Evolutionary conservation across 53 echinoderm and acorn worm species (phyloP).

Genomic region (Apostichopus leukothele): DNA sequence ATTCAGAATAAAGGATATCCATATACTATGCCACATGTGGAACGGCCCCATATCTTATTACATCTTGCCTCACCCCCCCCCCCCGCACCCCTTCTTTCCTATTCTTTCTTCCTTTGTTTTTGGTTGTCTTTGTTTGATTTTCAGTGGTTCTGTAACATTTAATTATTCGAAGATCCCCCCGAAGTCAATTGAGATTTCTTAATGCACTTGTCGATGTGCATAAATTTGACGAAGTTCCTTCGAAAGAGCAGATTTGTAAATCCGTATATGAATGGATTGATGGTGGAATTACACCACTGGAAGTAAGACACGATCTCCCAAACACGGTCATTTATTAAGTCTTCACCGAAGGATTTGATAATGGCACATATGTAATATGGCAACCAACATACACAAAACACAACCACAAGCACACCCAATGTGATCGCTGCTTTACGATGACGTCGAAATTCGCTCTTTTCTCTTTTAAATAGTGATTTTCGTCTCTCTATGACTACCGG

Average conservation of each 20-base stretch:
- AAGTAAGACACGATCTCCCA: slow-evolving; percentile 77
- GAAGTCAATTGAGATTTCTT: neutral
- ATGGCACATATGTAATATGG: slow-evolving; percentile 76
- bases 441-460: slow-evolving; percentile 25
- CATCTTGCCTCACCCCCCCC: too few species aligned
- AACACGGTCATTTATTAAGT: slow-evolving; percentile 50
- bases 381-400: slow-evolving; percentile 73
- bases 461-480: slow-evolving; percentile 2
- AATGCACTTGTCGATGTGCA: slow-evolving; percentile 10
- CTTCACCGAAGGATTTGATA: slow-evolving; percentile 58
- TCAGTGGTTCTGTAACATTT: too few species aligned
- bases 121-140: too few species aligned
- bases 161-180: neutral
- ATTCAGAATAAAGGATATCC: too few species aligned
- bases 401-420: slow-evolving; percentile 69
- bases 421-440: slow-evolving; percentile 80
- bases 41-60: too few species aligned
- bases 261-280: slow-evolving; percentile 92
- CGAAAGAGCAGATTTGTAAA: slow-evolving; percentile 65
- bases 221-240: slow-evolving; percentile 60
- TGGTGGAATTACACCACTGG: slow-evolving; percentile 94
- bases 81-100: too few species aligned
- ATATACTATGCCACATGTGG: too few species aligned
- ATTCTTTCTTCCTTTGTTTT: neutral
- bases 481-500: neutral